Conservation (phyloP, 2,888 invertebrate genomes). For the Orthosia gracilis region DNA sequence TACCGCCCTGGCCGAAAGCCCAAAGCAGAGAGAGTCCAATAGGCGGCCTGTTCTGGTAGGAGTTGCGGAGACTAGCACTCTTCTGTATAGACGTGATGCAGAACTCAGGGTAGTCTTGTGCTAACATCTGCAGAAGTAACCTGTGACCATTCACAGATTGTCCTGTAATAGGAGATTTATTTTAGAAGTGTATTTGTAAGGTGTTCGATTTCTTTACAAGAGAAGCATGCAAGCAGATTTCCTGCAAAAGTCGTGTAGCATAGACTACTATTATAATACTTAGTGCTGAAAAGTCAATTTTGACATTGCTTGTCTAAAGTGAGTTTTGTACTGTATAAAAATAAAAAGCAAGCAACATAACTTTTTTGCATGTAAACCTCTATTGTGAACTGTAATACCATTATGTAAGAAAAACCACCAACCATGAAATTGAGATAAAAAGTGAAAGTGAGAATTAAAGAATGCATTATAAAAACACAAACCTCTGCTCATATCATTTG, state of each 20-base stretch:
- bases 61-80: constrained; percentile 92
- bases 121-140: constrained; percentile 93
- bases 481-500: constrained; percentile 94
- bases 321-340: not conserved
- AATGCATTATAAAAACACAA: constrained; percentile 56
- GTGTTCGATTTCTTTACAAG: not conserved
- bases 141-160: constrained; percentile 93
- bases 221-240: too few relatives aligned
- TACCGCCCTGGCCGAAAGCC: constrained; percentile 94
- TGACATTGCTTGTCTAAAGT: not conserved
- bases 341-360: not conserved
- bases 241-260: not conserved
- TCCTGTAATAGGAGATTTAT: constrained; percentile 73
- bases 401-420: constrained; percentile 39
- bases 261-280: too few relatives aligned
- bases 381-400: not conserved
- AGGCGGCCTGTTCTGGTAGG: constrained; percentile 94
- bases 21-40: constrained; percentile 94
- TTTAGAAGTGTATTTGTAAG: not conserved
- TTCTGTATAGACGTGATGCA: constrained; percentile 92
- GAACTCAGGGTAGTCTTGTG: constrained; percentile 92
- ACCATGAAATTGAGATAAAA: constrained; percentile 37
- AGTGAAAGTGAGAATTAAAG: constrained; percentile 39
- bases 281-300: not conserved
- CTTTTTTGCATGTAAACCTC: not conserved